phyloP scores from a whole-genome alignment of 2,888 invertebrate species.

The Eudasyphora cyanicolor region DNA sequence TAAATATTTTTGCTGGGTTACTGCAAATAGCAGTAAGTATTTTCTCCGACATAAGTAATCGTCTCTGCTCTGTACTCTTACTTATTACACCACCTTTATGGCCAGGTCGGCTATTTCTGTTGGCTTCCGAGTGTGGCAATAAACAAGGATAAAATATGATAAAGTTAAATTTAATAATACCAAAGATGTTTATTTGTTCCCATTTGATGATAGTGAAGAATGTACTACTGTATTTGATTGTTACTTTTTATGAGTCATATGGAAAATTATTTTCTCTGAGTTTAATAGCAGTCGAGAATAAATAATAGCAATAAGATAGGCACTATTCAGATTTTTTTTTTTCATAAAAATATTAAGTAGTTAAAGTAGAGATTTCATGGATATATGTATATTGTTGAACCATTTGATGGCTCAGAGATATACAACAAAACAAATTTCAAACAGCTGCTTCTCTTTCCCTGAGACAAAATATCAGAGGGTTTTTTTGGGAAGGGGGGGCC shows the following conservation, averaged over 20 bases:
- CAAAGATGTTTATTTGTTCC: slow-evolving; percentile 11
- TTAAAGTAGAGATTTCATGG: too few species aligned
- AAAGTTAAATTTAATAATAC: slow-evolving; percentile 40
- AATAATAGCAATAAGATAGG: too few species aligned
- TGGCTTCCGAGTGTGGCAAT: slow-evolving; percentile 3
- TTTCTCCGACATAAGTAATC: not conserved
- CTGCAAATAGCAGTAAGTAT: not conserved
- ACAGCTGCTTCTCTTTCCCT: too few species aligned
- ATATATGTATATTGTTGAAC: too few species aligned
- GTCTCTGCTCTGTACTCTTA: slow-evolving; percentile 1
- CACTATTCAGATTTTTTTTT: too few species aligned
- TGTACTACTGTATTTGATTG: not conserved
- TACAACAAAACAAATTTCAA: too few species aligned
- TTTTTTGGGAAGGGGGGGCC: too few species aligned
- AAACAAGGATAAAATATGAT: slow-evolving; percentile 56
- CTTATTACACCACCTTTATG: slow-evolving; percentile 14
- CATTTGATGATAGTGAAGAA: not conserved
- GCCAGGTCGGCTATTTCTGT: not conserved
- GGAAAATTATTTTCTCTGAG: not conserved
- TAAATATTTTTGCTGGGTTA: slow-evolving; percentile 18
- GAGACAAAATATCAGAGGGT: too few species aligned
- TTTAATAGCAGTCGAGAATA: too few species aligned
- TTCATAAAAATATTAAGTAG: too few species aligned
- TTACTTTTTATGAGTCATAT: not conserved
- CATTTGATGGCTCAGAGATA: too few species aligned